A percentile compares a stretch with the other conserved stretches of the same genome.
Conservation (phyloP, 2,113 vertebrate genomes). For the Columbina picui region DNA sequence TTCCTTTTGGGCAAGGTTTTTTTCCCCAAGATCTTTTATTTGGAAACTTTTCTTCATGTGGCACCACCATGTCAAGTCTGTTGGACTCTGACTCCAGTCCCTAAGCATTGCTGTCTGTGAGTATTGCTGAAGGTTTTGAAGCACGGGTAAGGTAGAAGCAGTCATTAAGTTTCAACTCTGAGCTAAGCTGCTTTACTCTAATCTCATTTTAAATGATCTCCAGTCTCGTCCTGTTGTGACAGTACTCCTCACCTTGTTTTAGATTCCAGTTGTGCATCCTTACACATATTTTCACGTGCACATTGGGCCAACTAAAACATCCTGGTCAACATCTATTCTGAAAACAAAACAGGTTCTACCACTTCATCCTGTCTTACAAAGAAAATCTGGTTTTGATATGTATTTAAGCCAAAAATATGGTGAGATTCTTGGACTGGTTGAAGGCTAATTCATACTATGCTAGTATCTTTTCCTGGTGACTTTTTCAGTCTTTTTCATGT, state of each 20-base stretch:
- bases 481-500: background rate
- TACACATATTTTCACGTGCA: background rate
- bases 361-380: background rate
- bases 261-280: background rate
- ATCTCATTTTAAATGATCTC: background rate
- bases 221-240: background rate
- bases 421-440: background rate
- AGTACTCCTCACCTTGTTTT: background rate
- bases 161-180: background rate
- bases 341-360: background rate
- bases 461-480: background rate
- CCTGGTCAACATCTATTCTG: background rate
- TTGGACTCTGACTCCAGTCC: background rate
- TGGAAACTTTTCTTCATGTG: background rate
- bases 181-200: background rate
- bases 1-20: background rate
- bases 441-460: background rate
- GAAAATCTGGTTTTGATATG: background rate
- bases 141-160: background rate
- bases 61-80: fast-evolving
- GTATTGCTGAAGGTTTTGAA: background rate
- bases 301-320: background rate
- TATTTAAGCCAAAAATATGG: background rate
- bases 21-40: background rate
- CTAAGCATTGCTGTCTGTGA: background rate